phyloP scores from a whole-genome alignment of 2,797 vertebrate genomes.

The Halcyon badia region DNA sequence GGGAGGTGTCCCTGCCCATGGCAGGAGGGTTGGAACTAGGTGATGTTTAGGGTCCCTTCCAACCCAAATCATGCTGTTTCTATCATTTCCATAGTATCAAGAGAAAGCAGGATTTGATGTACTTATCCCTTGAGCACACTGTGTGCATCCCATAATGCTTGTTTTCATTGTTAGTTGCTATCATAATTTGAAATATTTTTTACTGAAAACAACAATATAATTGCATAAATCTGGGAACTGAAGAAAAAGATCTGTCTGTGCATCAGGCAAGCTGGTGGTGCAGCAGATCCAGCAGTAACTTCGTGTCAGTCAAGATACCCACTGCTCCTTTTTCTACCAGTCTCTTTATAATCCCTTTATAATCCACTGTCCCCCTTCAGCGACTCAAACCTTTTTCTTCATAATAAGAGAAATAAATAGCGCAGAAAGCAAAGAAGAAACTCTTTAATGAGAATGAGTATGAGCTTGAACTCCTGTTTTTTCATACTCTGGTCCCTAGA shows the following conservation, averaged over 20 bases:
- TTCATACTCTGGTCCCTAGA: neutral
- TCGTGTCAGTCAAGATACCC: neutral
- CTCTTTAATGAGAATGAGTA: neutral
- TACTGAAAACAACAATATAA: slow-evolving; percentile 21
- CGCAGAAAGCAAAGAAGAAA: neutral
- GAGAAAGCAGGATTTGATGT: neutral
- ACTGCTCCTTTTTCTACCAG: neutral
- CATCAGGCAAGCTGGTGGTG: neutral
- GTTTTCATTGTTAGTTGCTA: slow-evolving; percentile 18
- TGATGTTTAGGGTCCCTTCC: too few relatives aligned
- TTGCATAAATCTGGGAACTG: neutral
- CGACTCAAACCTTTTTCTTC: neutral
- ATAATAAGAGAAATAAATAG: neutral
- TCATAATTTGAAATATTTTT: slow-evolving; percentile 33
- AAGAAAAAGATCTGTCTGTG: slow-evolving; percentile 12
- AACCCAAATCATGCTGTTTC: neutral
- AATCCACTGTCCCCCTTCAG: neutral
- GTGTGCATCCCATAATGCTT: neutral
- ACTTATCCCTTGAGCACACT: neutral
- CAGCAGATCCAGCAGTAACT: neutral
- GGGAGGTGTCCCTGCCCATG: too few relatives aligned
- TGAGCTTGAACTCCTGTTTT: neutral
- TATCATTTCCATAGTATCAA: neutral
- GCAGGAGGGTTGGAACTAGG: too few relatives aligned
- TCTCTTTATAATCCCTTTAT: neutral